phyloP scores from a whole-genome alignment of 2,113 vertebrate genomes.

The Pholis gunnellus region DNA sequence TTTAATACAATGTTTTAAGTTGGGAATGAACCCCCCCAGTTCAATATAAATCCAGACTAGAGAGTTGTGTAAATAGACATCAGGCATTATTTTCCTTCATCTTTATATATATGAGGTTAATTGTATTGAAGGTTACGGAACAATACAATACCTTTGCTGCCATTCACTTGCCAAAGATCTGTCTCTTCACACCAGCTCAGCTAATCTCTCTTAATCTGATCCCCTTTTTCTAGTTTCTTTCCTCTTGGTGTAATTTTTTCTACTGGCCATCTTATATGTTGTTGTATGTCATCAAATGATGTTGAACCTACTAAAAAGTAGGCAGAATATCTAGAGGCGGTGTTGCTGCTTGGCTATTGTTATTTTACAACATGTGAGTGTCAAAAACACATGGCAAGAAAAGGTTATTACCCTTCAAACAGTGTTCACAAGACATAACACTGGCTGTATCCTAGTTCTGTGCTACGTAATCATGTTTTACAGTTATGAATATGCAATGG shows the following conservation, averaged over 20 bases:
- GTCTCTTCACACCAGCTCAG: slow-evolving; percentile 8
- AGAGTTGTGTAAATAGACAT: background rate
- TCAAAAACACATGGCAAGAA: background rate
- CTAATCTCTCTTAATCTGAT: background rate
- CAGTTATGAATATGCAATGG: background rate
- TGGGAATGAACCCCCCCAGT: background rate
- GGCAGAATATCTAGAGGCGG: background rate
- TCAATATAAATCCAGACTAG: background rate
- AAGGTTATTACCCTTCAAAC: background rate
- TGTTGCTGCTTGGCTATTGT: background rate
- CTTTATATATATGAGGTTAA: background rate
- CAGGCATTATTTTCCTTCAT: background rate
- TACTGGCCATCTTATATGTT: background rate
- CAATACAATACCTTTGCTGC: background rate
- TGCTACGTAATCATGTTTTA: background rate
- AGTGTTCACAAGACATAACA: background rate
- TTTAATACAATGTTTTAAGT: no score
- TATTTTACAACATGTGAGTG: background rate
- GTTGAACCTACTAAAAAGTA: background rate
- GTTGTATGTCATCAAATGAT: background rate
- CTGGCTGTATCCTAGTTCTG: background rate
- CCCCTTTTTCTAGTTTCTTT: background rate
- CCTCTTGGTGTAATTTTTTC: background rate
- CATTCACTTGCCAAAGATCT: background rate
- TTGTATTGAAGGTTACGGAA: background rate